Base-by-base conservation (phyloP, 1,140 invertebrate species). In the Aphaenogaster floridana region DNA sequence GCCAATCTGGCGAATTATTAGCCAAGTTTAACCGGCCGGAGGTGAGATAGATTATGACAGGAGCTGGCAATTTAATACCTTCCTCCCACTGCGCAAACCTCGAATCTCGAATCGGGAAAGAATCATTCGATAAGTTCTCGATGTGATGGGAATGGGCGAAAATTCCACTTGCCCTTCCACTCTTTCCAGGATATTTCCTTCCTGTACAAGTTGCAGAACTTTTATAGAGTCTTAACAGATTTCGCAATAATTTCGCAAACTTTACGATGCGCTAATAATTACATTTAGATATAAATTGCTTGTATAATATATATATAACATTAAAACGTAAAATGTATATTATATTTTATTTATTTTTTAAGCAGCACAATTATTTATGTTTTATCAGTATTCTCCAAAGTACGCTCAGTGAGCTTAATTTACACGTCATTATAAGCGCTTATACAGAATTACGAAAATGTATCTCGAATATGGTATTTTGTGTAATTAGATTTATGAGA, bases 1-100 rank as follows among this genome's bases (percentile, higher is more conserved):
- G 92, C 93, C 93, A 95, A 95, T 94, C 94, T 94, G 93, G 92
- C 94, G 92, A 95, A 95, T 95, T 95, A 94, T 95, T 94, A 94
- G 93, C 88, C 93, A 94, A 94, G 91, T 94, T 94, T 93, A 94
- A 93, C 92, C 91, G 86, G 89, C 72, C 87, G 86, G 84, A 90
- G 88, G 89, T 91, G 92, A 92, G 91, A 91, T 88, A 91, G 91
- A 87, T 92, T 90, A 91, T 92, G 91, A 89, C 88, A 92, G 89
- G 50, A 91, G 80, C 86, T 88, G 88, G 88, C 86, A 86, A 91
- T 91, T 91, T 91, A 91, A 91, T 91, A 88, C 80, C 71, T 80
- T 66, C 85, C 78, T 64, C 77, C 72, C 66, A 28, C 66, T 79
- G 76, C 69, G 28, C 79, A 13, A 72, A 72, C 79, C 69, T 74